phyloP scores from a whole-genome alignment of 2,888 invertebrate genomes.

The Zonitis immaculata region DNA sequence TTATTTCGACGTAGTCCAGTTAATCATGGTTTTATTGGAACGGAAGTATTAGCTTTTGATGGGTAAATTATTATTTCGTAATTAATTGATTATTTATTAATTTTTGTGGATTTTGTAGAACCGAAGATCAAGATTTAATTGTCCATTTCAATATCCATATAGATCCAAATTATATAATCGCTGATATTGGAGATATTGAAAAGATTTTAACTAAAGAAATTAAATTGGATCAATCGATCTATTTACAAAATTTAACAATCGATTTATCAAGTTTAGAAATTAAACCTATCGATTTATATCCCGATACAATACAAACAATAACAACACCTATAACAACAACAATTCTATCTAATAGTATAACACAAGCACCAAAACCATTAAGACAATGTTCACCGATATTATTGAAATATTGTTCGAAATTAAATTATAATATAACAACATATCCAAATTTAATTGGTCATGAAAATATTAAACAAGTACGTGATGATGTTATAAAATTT shows the following conservation, averaged over 20 bases:
- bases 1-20: constrained; percentile 70
- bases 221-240: constrained; percentile 53
- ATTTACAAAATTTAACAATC: constrained; percentile 61
- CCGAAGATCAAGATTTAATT: constrained; percentile 66
- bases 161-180: constrained; percentile 57
- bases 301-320: constrained; percentile 44
- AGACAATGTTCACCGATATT: constrained; percentile 65
- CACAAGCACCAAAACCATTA: constrained; percentile 57
- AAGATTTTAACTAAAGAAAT: constrained; percentile 66
- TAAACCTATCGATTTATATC: constrained; percentile 49
- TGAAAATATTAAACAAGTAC: constrained; percentile 56
- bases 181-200: constrained; percentile 62
- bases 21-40: constrained; percentile 69
- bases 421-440: constrained; percentile 74
- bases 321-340: too few relatives aligned
- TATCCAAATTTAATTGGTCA: constrained; percentile 80
- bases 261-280: constrained; percentile 63
- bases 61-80: too few relatives aligned
- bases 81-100: too few relatives aligned
- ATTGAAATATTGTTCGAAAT: constrained; percentile 63
- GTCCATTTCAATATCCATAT: constrained; percentile 84
- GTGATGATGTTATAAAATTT: constrained; percentile 73
- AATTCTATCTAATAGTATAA: too few relatives aligned
- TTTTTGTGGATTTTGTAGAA: constrained; percentile 51
- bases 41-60: constrained; percentile 79